Evolutionary conservation across 2,797 vertebrate genomes (phyloP), one percentile per base, ranked within the genome.

Genomic region (Poecilia gillii): DNA sequence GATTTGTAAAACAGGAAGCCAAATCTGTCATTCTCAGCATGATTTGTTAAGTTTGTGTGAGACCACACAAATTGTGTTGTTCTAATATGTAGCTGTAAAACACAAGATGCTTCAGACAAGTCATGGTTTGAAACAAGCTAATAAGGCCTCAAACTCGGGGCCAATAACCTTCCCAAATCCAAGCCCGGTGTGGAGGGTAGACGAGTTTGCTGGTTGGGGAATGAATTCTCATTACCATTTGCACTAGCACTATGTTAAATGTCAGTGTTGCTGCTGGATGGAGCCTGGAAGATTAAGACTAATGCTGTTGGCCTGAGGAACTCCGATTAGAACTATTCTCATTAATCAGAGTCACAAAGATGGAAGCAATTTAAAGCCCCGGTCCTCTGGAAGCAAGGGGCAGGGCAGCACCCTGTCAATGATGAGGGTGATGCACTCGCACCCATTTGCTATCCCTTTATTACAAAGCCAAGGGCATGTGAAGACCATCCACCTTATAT

Each of bases 321-420:
- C 93, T 94, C 93, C 89, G 94, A 96, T 95, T 95, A 95, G 90
- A 95, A 94, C 91, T 93, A 91, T 92, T 93, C 94, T 95, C 94
- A 96, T 96, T 95, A 95, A 95, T 96, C 95, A 95, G 93, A 90
- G 92, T 90, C 93, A 85, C 86, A 41, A 92, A 92, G 92, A 94
- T 94, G 94, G 94, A 94, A 95, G 95, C 94, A 95, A 95, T 95
- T 94, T 95, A 93, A 92, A 92, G 91, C 79, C 88, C 89, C n/a
- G 83, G 92, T 93, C 94, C 89, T 91, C 90, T 88, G 87, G 6
- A 90, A 93, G 92, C 92, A 94, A 75, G 90, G 90, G 94, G 90
- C 92, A 93, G 93, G 94, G 93, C 94, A 93, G 88, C 90, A 92
- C 92, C 93, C 91, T 90, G 94, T 94, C 94, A 90, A 80, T 36